phyloP scores from a whole-genome alignment of 2,113 vertebrate genomes.

The Eretmochelys imbricata region DNA sequence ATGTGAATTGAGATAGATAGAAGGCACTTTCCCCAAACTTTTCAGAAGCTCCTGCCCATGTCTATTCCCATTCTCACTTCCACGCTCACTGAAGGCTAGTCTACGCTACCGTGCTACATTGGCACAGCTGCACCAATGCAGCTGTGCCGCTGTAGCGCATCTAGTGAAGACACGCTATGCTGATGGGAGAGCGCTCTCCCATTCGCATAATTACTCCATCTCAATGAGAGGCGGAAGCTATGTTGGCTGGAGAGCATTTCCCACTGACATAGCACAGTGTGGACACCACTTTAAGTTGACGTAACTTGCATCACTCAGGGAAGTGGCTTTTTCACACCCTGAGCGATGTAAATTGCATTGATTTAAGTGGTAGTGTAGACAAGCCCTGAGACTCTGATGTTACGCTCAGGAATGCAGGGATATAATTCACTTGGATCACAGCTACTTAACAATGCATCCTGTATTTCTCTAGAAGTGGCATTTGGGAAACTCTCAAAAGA shows the following conservation, averaged over 20 bases:
- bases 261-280: too few species aligned
- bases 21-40: not conserved
- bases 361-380: not conserved
- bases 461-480: not conserved
- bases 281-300: too few species aligned
- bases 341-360: too few species aligned
- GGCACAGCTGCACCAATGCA: too few species aligned
- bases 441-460: not conserved
- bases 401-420: not conserved
- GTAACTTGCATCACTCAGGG: too few species aligned
- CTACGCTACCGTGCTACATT: not conserved
- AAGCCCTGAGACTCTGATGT: not conserved
- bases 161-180: too few species aligned
- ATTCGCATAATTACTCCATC: too few species aligned
- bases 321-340: too few species aligned
- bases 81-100: not conserved
- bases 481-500: conserved; percentile 36
- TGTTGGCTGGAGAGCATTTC: too few species aligned
- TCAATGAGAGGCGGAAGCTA: too few species aligned
- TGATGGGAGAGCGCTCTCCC: too few species aligned
- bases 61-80: not conserved
- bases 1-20: not conserved
- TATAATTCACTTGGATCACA: not conserved
- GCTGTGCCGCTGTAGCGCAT: too few species aligned
- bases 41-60: not conserved